phyloP scores from a whole-genome alignment of 1,140 invertebrate genomes.

The Drosophila truncata region DNA sequence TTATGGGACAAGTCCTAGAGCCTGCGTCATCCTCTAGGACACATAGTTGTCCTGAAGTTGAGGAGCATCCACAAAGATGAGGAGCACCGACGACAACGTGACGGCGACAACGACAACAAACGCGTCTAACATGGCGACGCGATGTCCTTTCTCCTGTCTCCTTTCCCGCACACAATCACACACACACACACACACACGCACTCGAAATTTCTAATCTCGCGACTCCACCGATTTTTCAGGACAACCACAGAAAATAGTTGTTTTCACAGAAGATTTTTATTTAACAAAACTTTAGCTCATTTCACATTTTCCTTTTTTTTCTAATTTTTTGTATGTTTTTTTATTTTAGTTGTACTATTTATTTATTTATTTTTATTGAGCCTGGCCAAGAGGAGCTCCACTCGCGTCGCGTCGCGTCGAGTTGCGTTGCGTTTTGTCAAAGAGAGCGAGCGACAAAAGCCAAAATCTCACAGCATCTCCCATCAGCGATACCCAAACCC shows the following conservation, averaged over 20 bases:
- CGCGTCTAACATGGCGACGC: constrained; percentile 61
- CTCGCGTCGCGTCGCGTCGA: constrained; percentile 77
- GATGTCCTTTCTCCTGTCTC: constrained; percentile 52
- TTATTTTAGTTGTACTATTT: constrained; percentile 17
- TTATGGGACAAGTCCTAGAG: constrained; percentile 50
- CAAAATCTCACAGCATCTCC: constrained; percentile 81
- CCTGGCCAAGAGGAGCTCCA: constrained; percentile 70
- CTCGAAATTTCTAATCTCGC: constrained; percentile 52
- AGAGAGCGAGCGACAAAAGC: constrained; percentile 80
- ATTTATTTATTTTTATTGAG: constrained; percentile 60
- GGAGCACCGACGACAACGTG: constrained; percentile 56
- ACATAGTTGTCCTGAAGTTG: neutral
- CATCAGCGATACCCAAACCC: constrained; percentile 56
- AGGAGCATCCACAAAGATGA: constrained; percentile 14
- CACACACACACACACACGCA: constrained; percentile 34
- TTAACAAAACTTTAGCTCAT: neutral
- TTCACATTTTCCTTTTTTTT: constrained; percentile 14
- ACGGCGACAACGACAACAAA: constrained; percentile 47
- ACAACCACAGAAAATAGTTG: neutral
- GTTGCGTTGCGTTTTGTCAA: constrained; percentile 75
- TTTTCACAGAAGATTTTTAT: neutral
- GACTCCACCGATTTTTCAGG: constrained; percentile 55
- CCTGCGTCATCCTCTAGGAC: constrained; percentile 35
- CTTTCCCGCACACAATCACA: constrained; percentile 33
- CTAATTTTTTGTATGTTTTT: constrained; percentile 3